phyloP scores from a whole-genome alignment of 1,140 invertebrate genomes.

The Ericerus pela region DNA sequence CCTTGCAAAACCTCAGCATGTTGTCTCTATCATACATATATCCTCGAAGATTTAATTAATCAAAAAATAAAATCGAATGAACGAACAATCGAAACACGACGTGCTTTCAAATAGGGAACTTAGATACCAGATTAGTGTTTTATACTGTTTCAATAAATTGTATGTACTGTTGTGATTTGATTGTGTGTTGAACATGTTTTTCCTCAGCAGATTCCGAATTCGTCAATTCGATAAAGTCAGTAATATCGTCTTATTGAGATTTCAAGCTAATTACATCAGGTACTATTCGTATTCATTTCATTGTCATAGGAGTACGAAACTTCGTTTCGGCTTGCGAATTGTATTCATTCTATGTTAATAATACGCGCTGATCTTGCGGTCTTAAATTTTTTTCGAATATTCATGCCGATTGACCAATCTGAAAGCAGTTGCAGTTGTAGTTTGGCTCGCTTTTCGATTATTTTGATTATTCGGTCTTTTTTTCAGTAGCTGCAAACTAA shows the following conservation, averaged over 20 bases:
- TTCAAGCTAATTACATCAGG: background rate
- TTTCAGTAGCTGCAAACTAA: conserved; percentile 38
- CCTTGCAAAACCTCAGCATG: too few species aligned
- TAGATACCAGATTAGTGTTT: too few species aligned
- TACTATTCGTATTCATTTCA: too few species aligned
- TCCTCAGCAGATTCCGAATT: background rate
- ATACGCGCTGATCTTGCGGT: background rate
- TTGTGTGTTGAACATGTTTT: too few species aligned
- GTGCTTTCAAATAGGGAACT: too few species aligned
- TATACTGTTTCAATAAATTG: too few species aligned
- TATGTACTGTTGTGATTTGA: too few species aligned
- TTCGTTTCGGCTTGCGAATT: background rate
- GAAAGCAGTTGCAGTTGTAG: background rate
- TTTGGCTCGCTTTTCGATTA: background rate
- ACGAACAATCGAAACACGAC: too few species aligned
- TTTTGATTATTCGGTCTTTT: background rate
- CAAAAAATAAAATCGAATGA: too few species aligned
- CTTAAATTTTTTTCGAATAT: background rate
- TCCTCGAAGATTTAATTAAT: too few species aligned
- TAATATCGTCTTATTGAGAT: background rate
- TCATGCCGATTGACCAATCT: background rate
- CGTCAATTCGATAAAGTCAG: background rate
- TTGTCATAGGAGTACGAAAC: too few species aligned
- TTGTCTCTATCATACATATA: too few species aligned
- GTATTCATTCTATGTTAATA: background rate